phyloP scores from a whole-genome alignment of 2,888 invertebrate genomes.

The Alcis repandata region DNA sequence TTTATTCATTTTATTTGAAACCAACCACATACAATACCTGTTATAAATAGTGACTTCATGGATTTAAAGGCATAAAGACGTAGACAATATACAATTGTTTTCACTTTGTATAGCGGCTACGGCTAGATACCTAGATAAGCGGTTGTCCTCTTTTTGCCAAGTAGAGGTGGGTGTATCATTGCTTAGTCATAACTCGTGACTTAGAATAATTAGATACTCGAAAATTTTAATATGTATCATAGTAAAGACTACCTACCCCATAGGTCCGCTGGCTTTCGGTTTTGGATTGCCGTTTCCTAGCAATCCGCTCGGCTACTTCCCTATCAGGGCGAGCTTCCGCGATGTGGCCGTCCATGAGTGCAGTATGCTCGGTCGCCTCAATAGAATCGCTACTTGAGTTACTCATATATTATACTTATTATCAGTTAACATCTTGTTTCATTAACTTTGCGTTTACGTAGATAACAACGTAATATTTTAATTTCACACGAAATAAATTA shows the following conservation, averaged over 20 bases:
- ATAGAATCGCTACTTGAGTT: constrained; percentile 83
- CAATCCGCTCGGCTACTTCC: constrained; percentile 83
- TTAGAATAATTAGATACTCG: not conserved
- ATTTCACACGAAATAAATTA: constrained; percentile 12
- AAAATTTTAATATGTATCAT: not conserved
- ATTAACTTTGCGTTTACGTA: constrained; percentile 3
- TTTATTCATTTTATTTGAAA: not conserved
- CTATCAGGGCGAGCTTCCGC: constrained; percentile 88
- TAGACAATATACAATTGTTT: not conserved
- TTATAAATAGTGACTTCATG: too few relatives aligned
- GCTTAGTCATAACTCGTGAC: constrained; percentile 27
- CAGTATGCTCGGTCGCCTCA: constrained; percentile 90
- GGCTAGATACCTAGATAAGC: constrained; percentile 1
- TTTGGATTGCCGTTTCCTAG: constrained; percentile 86
- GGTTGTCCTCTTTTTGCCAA: constrained; percentile 1
- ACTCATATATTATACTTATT: constrained; percentile 75
- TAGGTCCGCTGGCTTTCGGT: constrained; percentile 82
- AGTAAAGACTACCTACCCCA: constrained; percentile 75
- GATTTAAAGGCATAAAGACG: not conserved
- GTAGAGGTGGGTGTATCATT: constrained; percentile 30
- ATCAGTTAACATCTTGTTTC: constrained; percentile 58
- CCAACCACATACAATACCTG: too few relatives aligned
- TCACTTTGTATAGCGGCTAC: not conserved
- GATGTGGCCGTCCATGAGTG: constrained; percentile 95
- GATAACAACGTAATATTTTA: not conserved